Percentiles rank a stretch among this genome's conserved stretches.
Evolutionary conservation across 2,888 invertebrate genomes (phyloP).

Genomic region (Cryptocephalus moraei): DNA sequence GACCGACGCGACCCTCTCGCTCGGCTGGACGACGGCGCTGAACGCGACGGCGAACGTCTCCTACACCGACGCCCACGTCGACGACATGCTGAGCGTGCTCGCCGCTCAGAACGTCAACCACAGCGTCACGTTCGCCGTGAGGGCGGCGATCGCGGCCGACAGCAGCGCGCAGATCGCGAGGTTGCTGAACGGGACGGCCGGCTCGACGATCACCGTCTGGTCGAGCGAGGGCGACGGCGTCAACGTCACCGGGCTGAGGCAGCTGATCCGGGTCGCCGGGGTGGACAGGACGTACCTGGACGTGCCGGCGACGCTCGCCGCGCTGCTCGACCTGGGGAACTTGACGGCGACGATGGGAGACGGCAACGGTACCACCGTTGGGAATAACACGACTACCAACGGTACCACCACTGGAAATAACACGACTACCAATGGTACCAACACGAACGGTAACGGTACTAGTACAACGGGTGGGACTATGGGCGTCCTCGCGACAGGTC

Average conservation of each 20-base stretch:
- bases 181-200: background rate
- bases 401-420: too few species aligned
- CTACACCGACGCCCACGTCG: conserved; percentile 55
- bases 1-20: conserved; percentile 59
- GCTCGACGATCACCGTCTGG: conserved; percentile 62
- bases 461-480: too few species aligned
- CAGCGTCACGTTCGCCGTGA: conserved; percentile 70
- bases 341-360: too few species aligned
- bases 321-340: background rate
- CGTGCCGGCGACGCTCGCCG: conserved; percentile 54
- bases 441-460: too few species aligned
- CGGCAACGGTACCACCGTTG: too few species aligned
- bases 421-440: too few species aligned
- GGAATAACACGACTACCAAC: too few species aligned
- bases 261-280: conserved; percentile 57
- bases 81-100: conserved; percentile 55
- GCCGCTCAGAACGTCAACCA: conserved; percentile 47
- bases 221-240: conserved; percentile 63
- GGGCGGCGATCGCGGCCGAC: conserved; percentile 59
- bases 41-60: background rate
- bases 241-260: conserved; percentile 51
- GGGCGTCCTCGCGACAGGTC: too few species aligned
- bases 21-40: conserved; percentile 60
- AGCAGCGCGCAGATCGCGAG: conserved; percentile 48
- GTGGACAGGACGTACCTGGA: conserved; percentile 64